Conservation (phyloP, 2,797 vertebrate species). For the Phrynocephalus guinanensis region DNA sequence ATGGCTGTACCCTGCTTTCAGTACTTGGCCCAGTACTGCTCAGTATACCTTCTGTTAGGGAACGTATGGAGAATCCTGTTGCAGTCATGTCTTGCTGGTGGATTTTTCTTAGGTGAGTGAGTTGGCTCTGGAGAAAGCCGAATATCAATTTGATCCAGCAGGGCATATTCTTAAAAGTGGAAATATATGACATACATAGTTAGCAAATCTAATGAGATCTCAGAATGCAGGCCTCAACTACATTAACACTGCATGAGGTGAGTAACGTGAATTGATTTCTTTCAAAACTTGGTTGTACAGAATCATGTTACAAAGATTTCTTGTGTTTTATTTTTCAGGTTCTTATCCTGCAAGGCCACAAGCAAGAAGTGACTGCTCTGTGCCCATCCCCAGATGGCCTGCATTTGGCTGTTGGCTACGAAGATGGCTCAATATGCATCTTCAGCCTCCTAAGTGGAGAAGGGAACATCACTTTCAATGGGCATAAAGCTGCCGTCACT, state of each 20-base stretch:
- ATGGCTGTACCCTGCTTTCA: not conserved
- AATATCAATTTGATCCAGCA: not conserved
- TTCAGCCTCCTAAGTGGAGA: conserved; percentile 92
- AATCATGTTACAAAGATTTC: fast-evolving
- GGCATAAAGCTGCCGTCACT: conserved; percentile 92
- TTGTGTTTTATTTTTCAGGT: conserved; percentile 79
- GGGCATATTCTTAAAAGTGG: not conserved
- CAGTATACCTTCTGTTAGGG: not conserved
- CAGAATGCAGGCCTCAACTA: too few relatives aligned
- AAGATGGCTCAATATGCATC: conserved; percentile 89
- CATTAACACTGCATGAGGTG: not conserved
- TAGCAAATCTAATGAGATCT: not conserved
- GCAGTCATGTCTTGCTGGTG: not conserved
- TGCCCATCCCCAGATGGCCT: conserved; percentile 91
- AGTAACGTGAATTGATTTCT: not conserved
- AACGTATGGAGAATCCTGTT: not conserved
- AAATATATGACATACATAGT: not conserved
- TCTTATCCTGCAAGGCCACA: conserved; percentile 91
- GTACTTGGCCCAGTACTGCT: not conserved
- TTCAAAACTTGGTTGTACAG: not conserved
- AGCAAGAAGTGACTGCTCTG: conserved; percentile 91
- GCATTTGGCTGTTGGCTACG: conserved; percentile 93
- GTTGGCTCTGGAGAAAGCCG: not conserved
- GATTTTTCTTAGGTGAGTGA: not conserved
- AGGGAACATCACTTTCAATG: conserved; percentile 90